Conservation (phyloP, 2,113 vertebrate species). For the Mus pahari region DNA sequence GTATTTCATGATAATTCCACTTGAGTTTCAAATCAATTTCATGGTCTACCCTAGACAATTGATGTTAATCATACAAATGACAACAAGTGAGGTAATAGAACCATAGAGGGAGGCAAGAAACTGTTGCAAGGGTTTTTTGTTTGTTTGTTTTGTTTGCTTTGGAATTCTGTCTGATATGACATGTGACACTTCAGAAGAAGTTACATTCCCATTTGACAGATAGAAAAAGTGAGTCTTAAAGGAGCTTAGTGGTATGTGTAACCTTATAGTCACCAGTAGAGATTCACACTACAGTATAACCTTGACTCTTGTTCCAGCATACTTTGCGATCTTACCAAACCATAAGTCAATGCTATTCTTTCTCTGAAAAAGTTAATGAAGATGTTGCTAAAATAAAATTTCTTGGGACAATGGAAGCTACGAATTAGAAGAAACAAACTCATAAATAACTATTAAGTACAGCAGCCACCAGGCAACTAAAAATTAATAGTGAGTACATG, state of each 20-base stretch:
- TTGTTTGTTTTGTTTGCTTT: not conserved
- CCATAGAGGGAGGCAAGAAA: not conserved
- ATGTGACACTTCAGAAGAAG: not conserved
- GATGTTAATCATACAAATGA: not conserved
- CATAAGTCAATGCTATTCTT: slow-evolving; percentile 36
- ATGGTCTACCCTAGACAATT: not conserved
- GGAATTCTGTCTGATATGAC: not conserved
- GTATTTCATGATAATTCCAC: not conserved
- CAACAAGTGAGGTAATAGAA: not conserved
- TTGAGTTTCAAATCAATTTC: slow-evolving; percentile 1
- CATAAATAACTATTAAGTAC: slow-evolving; percentile 72
- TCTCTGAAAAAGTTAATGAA: slow-evolving; percentile 58
- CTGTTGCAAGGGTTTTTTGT: not conserved
- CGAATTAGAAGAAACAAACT: slow-evolving; percentile 66
- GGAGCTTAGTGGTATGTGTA: not conserved
- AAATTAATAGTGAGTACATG: slow-evolving; percentile 64
- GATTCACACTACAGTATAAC: not conserved
- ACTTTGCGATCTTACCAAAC: not conserved
- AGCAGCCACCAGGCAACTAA: slow-evolving; percentile 63
- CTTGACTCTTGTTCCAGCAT: not conserved
- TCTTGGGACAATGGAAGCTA: slow-evolving; percentile 56
- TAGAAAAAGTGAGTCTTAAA: not conserved
- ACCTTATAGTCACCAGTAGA: not conserved
- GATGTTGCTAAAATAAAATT: slow-evolving; percentile 64
- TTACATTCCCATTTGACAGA: slow-evolving; percentile 28